Base-by-base conservation (phyloP, 2,797 vertebrate species). In the Oreochromis grahami region DNA sequence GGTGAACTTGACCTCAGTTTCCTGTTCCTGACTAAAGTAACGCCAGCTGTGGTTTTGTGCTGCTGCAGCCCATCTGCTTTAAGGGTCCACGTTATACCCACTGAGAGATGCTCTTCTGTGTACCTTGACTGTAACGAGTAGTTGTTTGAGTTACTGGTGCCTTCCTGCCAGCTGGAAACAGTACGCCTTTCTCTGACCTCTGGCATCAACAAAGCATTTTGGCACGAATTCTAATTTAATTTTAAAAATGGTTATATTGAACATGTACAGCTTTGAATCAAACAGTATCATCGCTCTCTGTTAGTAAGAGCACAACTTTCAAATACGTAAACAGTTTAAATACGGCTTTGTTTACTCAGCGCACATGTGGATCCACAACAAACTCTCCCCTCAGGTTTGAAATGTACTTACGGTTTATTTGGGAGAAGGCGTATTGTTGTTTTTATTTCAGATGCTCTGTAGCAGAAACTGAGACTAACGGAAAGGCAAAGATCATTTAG, bases 391-490 rank as follows among this genome's bases (percentile, higher is more conserved):
- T 29, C 2, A 55, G 15, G 2, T 17, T 21, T 14, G 6, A 43
- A 32, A 58, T 8, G 2, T 76, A 93, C 93, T 88, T 89, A 93
- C 93, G 12, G 5, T 50, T 78, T 72, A 4, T 60, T 65, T 60
- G 6, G 11, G 7, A 60, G n/a, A 60, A 13, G 24, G 84, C 3
- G 13, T 88, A 63, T 6, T 3, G 1, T 1, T 3, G 72, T 0
- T 43, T 79, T 6, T 13, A 36, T 68, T 74, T 3, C 7, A 34
- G 7, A n/a, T 6, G 72, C 3, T 17, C 65, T 8, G n/a, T 3
- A 13, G 13, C 60, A 29, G 3, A 58, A 56, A 24, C 3, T 4
- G 10, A 76, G 6, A 11, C 26, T 24, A 3, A 1, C 43, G 50
- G 4, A 60, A 8, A 50, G 5, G 13, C 24, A 1, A 56, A 43